phyloP scores from a whole-genome alignment of 2,888 invertebrate species.

The Xestobium rufovillosum region DNA sequence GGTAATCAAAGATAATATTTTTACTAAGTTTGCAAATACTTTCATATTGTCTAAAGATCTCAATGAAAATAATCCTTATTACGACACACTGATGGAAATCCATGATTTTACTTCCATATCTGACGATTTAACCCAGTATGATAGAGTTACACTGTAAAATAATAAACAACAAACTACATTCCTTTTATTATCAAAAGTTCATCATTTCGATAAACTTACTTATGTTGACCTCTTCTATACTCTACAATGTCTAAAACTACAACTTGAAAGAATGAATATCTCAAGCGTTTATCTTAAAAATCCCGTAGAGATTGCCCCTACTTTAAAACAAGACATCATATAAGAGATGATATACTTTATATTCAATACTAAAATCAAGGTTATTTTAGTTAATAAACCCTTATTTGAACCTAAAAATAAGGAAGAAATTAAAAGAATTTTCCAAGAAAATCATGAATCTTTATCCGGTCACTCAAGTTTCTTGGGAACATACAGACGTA shows the following conservation, averaged over 20 bases:
- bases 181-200: neutral
- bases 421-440: conserved; percentile 8
- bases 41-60: conserved; percentile 17
- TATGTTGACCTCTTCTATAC: conserved; percentile 3
- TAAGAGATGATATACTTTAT: conserved; percentile 10
- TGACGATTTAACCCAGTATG: neutral
- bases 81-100: conserved; percentile 8
- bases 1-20: conserved; percentile 15
- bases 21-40: conserved; percentile 14
- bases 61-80: conserved; percentile 16
- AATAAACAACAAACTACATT: neutral
- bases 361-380: neutral
- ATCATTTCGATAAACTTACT: conserved; percentile 5
- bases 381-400: neutral
- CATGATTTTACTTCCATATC: conserved; percentile 12
- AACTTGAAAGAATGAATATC: neutral
- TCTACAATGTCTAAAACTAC: neutral
- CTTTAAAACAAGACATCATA: conserved; percentile 9
- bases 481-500: conserved; percentile 14
- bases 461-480: conserved; percentile 12
- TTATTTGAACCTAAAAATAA: neutral
- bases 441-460: conserved; percentile 7
- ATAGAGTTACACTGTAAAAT: neutral
- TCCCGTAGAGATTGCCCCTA: neutral
- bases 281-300: neutral